These are phyloP conservation scores for Lagodon rhomboides DNA, from an alignment of 2,797 vertebrate genomes.

Conservation along the genomic window DNA sequence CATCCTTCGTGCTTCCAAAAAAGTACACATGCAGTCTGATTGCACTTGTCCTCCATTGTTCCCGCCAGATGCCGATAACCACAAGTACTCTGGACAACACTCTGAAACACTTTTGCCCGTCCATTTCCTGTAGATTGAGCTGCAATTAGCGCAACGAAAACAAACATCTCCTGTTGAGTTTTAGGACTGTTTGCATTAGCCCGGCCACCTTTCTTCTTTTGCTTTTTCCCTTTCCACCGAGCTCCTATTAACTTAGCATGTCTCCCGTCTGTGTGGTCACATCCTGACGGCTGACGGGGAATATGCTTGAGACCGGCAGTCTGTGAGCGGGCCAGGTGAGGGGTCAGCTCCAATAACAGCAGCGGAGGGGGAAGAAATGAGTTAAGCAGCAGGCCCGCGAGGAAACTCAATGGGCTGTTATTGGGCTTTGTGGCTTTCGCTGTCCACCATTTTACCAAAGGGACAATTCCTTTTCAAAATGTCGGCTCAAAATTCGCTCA, in stretches of 20 bases:
- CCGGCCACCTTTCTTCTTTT: constrained; percentile 19
- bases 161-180: constrained; percentile 31
- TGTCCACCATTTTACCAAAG: constrained; percentile 61
- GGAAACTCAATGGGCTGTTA: constrained; percentile 46
- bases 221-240: constrained; percentile 13
- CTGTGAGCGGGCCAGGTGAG: constrained; percentile 42
- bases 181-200: constrained; percentile 14
- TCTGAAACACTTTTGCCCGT: constrained; percentile 37
- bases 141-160: constrained; percentile 48
- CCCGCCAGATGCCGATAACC: constrained; percentile 56
- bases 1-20: constrained; percentile 9
- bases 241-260: constrained; percentile 29
- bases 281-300: constrained; percentile 43
- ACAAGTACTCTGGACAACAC: constrained; percentile 37
- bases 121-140: constrained; percentile 57
- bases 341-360: constrained; percentile 61
- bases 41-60: constrained; percentile 56
- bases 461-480: constrained; percentile 66
- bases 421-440: constrained; percentile 60
- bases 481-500: constrained; percentile 41
- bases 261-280: constrained; percentile 44
- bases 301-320: constrained; percentile 5
- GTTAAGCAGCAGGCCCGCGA: constrained; percentile 50
- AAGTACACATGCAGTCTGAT: constrained; percentile 25
- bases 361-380: constrained; percentile 37